Evolutionary conservation across 92 coral and sea anemone genomes (phyloP), one percentile per base, ranked within the genome.

Genomic region (Palythoa heliodiscus): DNA sequence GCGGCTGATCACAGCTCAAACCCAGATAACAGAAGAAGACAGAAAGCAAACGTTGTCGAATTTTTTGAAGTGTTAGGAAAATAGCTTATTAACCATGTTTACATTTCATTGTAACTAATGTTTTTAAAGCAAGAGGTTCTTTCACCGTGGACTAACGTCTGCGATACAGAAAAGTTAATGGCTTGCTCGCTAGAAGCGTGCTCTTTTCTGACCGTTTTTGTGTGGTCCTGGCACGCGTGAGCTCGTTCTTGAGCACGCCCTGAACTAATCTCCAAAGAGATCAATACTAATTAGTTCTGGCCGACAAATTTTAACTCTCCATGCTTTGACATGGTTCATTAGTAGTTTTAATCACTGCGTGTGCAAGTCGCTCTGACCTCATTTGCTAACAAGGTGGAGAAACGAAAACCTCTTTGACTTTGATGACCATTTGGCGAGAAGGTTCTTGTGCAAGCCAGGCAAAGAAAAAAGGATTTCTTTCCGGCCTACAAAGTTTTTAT

Each of bases 311-410:
- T 76, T 54, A 76, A 76, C 39, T 54, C 81, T 15, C 22, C 67
- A 76, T 76, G 53, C 14, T 80, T 66, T 80, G 84, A 80, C 73
- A 68, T 47, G 84, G 74, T 66, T 80, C 75, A 80, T 80, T 80
- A 80, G 50, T 23, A 22, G 53, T 69, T 64, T 52, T 43, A 57
- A 78, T 78, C 70, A 29, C 73, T 43, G 39, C 83, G 71, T 63
- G 71, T 5, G 40, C 11, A 55, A 43, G 73, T 22, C 22, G 15
- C 4, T 48, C 81, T 76, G 81, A 35, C 68, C 81, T 76, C 81
- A 24, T 76, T 80, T 80, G 74, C 84, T 80, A 80, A 80, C 74
- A 66, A 80, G 84, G 84, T 80, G 75, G 74, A 80, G 84, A 80
- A 80, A 66, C 70, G 58, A 80, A 22, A 24, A 16, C 22, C 39